Base-by-base conservation (phyloP, 30 jellyfish, hydroid and myxozoan species). In the Hydractinia symbiolongicarpus region DNA sequence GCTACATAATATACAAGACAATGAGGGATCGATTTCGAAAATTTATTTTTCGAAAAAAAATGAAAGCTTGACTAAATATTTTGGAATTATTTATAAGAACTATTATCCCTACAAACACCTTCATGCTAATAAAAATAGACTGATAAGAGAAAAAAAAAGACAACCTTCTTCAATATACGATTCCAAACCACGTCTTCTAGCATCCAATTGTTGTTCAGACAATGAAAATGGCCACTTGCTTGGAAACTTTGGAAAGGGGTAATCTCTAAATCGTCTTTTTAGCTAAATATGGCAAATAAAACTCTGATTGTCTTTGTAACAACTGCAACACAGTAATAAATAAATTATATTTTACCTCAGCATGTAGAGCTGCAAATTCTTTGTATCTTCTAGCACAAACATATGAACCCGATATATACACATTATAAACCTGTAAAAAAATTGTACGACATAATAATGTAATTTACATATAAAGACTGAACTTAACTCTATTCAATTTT, bases 151-250 rank as follows among this genome's bases (percentile, higher is more conserved):
- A 21, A 15, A 67, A 21, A 67, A 67, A 44, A 49, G 61, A 79
- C 40, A 16, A 91, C 98, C 90, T 67, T 91, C 96, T 66, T 91
- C 98, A 4, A 91, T 74, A 30, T 86, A 91, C 9, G 95, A 79
- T 56, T 91, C 98, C 6, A 91, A 75, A 70, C 89, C 87, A 53
- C 98, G 71, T 81, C 98, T 72, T 72, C 98, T 61, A 60, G 95
- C 72, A 79, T 91, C 98, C 54, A 91, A 84, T 69, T 87, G 98
- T 78, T 86, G 96, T 73, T 91, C 98, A 21, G 98, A 91, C 14
- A 91, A 82, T 75, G 85, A 88, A 72, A 91, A 84, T 49, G 98
- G 98, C 98, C 98, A 91, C 67, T 91, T 91, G 8, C 96, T 95
- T 82, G 98, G 98, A 53, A 91, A 87, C 61, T 91, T 91, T 17